phyloP scores from a whole-genome alignment of 2,888 invertebrate species.

The Bibio marci region DNA sequence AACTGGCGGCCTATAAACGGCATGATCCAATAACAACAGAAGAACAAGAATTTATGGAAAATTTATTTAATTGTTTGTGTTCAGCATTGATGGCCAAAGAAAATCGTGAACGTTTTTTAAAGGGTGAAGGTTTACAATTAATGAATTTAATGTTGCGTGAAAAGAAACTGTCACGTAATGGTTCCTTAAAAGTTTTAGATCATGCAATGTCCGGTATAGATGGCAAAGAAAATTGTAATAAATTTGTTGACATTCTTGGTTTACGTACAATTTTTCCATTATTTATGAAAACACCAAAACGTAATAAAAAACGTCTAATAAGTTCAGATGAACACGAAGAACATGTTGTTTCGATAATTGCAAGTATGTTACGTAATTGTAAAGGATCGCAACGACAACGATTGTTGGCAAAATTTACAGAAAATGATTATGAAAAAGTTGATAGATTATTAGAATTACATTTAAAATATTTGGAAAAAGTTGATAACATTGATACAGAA shows the following conservation, averaged over 20 bases:
- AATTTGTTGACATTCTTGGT: slow-evolving; percentile 95
- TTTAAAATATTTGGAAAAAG: slow-evolving; percentile 90
- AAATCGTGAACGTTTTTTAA: slow-evolving; percentile 83
- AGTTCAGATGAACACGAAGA: slow-evolving; percentile 87
- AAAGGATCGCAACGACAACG: slow-evolving; percentile 79
- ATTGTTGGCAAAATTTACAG: slow-evolving; percentile 85
- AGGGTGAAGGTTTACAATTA: slow-evolving; percentile 93
- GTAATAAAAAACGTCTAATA: slow-evolving; percentile 56
- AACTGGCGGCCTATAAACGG: slow-evolving; percentile 84
- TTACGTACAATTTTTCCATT: slow-evolving; percentile 92
- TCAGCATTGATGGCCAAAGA: slow-evolving; percentile 75
- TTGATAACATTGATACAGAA: slow-evolving; percentile 63
- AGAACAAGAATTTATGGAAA: slow-evolving; percentile 98
- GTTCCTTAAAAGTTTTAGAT: slow-evolving; percentile 93
- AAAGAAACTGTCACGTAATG: slow-evolving; percentile 90
- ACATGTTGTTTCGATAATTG: slow-evolving; percentile 84
- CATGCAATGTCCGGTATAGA: slow-evolving; percentile 90
- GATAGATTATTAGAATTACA: slow-evolving; percentile 91
- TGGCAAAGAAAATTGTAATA: slow-evolving; percentile 90
- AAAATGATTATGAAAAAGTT: slow-evolving; percentile 96
- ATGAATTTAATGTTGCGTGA: slow-evolving; percentile 96
- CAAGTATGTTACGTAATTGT: slow-evolving; percentile 85
- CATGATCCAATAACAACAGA: slow-evolving; percentile 83
- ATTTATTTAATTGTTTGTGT: slow-evolving; percentile 90
- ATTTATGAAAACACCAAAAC: slow-evolving; percentile 97